These are phyloP conservation scores for Drosophila multiciliata DNA, from an alignment of 2,888 invertebrate genomes.

Conservation along the genomic window DNA sequence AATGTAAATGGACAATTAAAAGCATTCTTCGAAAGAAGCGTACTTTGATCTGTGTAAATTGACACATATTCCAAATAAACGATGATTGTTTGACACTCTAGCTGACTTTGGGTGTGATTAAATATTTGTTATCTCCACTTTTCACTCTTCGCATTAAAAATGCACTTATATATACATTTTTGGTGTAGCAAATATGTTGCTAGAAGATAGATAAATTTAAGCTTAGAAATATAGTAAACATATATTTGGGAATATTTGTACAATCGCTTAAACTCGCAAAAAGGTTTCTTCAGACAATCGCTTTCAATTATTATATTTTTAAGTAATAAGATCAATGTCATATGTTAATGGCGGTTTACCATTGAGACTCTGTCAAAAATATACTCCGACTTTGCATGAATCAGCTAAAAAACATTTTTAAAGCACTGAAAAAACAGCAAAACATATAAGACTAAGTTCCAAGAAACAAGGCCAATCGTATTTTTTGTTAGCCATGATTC, in stretches of 20 bases:
- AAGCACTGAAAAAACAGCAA: constrained; percentile 6
- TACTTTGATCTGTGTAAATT: constrained; percentile 28
- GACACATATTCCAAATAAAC: constrained; percentile 24
- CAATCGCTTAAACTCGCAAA: neutral
- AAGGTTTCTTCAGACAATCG: neutral
- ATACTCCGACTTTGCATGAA: constrained; percentile 22
- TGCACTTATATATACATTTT: neutral
- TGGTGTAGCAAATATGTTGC: neutral
- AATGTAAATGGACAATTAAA: constrained; percentile 42
- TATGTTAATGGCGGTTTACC: constrained; percentile 7
- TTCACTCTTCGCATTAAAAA: neutral
- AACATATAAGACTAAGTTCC: constrained; percentile 38
- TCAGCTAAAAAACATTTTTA: constrained; percentile 32
- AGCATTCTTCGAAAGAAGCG: constrained; percentile 7
- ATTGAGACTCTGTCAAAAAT: constrained; percentile 39
- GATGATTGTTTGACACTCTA: neutral
- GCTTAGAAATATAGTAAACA: neutral
- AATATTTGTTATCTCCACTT: neutral
- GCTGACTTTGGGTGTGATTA: neutral
- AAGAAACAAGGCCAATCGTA: constrained; percentile 56
- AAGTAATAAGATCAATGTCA: constrained; percentile 7
- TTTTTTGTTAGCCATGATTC: constrained; percentile 42
- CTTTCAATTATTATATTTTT: neutral
- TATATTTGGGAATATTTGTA: neutral
- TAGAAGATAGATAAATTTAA: neutral